Conservation (phyloP, 2,888 invertebrate species). For the Calliopum simillimum region DNA sequence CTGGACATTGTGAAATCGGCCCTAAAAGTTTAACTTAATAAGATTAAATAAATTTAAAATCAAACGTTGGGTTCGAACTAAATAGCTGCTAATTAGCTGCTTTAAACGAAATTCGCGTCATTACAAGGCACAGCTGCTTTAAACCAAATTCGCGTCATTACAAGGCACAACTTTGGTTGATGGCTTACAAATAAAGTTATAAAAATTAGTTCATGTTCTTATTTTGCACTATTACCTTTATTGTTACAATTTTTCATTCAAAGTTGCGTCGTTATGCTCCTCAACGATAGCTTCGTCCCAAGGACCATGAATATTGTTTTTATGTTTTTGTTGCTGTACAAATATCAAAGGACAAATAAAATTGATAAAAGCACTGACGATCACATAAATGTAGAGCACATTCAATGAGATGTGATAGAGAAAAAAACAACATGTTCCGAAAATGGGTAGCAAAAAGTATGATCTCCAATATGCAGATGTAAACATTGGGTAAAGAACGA, state of each 20-base stretch:
- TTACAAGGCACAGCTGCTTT: too few species aligned
- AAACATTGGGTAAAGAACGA: slow-evolving; percentile 89
- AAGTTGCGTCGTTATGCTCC: slow-evolving; percentile 65
- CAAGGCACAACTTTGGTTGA: background rate
- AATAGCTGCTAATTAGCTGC: too few species aligned
- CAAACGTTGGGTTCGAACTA: too few species aligned
- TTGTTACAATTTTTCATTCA: slow-evolving; percentile 59
- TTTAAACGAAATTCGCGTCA: too few species aligned
- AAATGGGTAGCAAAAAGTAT: slow-evolving; percentile 70
- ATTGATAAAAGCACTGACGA: slow-evolving; percentile 74
- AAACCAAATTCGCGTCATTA: too few species aligned
- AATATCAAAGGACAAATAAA: slow-evolving; percentile 81
- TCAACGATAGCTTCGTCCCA: slow-evolving; percentile 95
- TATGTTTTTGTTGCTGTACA: slow-evolving; percentile 80
- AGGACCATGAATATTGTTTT: slow-evolving; percentile 95
- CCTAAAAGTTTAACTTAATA: too few species aligned
- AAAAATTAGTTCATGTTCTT: too few species aligned
- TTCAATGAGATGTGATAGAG: slow-evolving; percentile 72
- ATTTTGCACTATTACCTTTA: too few species aligned
- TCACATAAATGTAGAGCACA: slow-evolving; percentile 73
- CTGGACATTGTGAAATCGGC: too few species aligned
- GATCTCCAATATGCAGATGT: slow-evolving; percentile 74
- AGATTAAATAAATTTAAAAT: too few species aligned
- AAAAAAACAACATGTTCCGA: slow-evolving; percentile 69
- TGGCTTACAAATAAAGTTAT: background rate